Evolutionary conservation across 2,888 invertebrate species (phyloP), one percentile per base, ranked within the genome.

Genomic region (Drosophila phalerata): DNA sequence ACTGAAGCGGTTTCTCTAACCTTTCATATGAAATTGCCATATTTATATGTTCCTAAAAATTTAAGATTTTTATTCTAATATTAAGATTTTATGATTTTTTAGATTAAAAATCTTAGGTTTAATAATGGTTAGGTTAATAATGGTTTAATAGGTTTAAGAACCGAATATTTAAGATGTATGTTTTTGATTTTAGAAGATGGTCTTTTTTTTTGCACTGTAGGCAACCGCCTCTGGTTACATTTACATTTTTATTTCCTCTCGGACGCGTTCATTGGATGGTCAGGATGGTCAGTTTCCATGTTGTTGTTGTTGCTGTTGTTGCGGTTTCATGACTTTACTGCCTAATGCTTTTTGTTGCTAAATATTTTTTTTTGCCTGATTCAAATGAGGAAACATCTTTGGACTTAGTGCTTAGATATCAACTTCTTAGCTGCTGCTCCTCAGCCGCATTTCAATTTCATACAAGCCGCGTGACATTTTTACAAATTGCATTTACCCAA

Each of bases 241-340:
- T 85, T 88, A 86, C 85, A 85, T 85, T 81, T 85, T 86, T 81
- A 88, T 88, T 86, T 86, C 77, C 79, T 75, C 55, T 65, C 78
- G 86, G 84, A 73, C 78, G 69, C 79, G 67, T 66, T 57, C 68
- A 55, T 60, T 38, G 40, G 56, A 3, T 25, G 65, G 52, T 45
- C 55, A 32, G n/a, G 10, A 17, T 25, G 51, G 13, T 32, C 32
- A 32, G 34, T 34, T 42, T 49, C 40, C 40, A 49, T 48, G 38
- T 28, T 52, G 28, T 37, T 48, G 10, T 10, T 65, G 37, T 22
- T 52, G 19, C 37, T 48, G 10, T 10, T 68, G 40, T 43, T 51
- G 52, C 22, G 11, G 5, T 63, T 71, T 79, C 58, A 79, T 57
- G 86, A 69, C 68, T 72, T 55, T 55, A 57, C 68, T 66, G 53